Conservation (phyloP, 2,888 invertebrate genomes). For the Pinctada fucata region DNA sequence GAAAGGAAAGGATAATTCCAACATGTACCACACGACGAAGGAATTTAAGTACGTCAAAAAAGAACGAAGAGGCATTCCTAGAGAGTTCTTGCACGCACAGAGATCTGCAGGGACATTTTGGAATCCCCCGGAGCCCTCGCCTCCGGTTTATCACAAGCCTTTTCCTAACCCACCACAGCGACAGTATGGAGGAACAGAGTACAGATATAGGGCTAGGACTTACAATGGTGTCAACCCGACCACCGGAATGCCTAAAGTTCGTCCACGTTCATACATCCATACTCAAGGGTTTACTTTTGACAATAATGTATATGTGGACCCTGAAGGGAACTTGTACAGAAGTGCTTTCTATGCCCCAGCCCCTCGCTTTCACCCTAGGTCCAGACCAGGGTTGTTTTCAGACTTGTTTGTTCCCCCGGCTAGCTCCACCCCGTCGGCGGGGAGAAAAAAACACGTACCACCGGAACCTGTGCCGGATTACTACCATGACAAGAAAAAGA, state of each 20-base stretch:
- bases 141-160: too few species aligned
- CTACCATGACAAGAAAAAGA: background rate
- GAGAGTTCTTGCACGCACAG: too few species aligned
- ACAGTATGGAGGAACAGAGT: background rate
- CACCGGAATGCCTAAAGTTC: too few species aligned
- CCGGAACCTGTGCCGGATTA: background rate
- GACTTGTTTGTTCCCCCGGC: background rate
- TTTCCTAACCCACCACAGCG: too few species aligned
- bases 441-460: background rate
- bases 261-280: too few species aligned
- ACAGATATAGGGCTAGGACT: background rate
- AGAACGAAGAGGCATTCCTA: too few species aligned
- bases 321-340: background rate
- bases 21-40: too few species aligned
- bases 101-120: too few species aligned
- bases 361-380: background rate
- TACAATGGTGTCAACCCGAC: background rate
- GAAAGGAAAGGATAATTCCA: too few species aligned
- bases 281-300: too few species aligned
- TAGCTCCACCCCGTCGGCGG: background rate
- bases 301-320: background rate
- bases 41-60: too few species aligned
- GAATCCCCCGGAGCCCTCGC: too few species aligned
- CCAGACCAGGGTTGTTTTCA: background rate
- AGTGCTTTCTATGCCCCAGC: background rate